These are phyloP conservation scores for Brachionus plicatilis DNA, from an alignment of 1,140 invertebrate genomes.

Conservation along the genomic window DNA sequence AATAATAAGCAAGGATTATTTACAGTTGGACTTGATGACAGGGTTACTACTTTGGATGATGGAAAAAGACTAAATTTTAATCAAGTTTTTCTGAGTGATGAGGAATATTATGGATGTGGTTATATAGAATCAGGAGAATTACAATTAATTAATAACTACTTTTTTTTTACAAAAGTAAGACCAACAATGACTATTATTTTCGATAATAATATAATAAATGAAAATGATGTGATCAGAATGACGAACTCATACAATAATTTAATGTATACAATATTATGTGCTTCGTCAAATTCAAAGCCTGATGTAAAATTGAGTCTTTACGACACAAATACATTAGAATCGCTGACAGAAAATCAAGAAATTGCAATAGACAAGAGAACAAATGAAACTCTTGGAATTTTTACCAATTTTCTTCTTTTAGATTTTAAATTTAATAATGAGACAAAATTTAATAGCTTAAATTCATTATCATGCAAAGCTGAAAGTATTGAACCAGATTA, in stretches of 20 bases:
- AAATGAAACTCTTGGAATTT: background rate
- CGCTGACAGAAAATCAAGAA: background rate
- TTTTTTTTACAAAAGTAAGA: background rate
- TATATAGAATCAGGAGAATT: background rate
- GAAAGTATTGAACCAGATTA: background rate
- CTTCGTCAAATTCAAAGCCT: background rate
- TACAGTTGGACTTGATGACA: background rate
- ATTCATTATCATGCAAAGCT: background rate
- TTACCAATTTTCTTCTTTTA: background rate
- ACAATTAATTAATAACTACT: background rate
- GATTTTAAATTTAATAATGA: background rate
- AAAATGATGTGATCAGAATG: background rate
- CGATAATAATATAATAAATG: background rate
- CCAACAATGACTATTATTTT: background rate
- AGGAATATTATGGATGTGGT: conserved; percentile 22
- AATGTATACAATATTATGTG: background rate
- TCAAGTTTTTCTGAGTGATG: background rate
- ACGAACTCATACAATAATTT: background rate
- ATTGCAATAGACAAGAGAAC: background rate
- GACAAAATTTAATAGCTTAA: background rate
- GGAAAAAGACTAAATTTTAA: background rate
- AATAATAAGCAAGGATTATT: background rate
- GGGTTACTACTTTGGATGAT: background rate
- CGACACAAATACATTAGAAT: background rate
- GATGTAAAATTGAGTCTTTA: background rate